These are phyloP conservation scores for Liolophura sinensis DNA, from an alignment of 1,140 invertebrate species.

Conservation along the genomic window DNA sequence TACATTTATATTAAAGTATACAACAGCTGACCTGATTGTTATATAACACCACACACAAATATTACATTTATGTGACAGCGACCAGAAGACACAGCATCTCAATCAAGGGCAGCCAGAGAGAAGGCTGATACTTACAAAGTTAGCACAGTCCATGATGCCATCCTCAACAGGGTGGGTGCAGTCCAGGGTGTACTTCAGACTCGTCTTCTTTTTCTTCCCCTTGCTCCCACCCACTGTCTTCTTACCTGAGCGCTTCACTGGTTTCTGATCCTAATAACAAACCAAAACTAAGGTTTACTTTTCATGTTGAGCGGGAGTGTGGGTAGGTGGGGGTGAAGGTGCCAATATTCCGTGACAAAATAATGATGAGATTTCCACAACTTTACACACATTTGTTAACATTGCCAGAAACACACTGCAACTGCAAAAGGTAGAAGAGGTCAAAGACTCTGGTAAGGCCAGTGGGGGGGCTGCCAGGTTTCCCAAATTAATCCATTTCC, in stretches of 20 bases:
- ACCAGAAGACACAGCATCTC: no score
- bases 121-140: conserved; percentile 79
- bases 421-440: no score
- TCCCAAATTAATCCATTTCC: no score
- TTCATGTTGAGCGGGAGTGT: background rate
- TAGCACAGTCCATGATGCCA: conserved; percentile 94
- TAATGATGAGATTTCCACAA: background rate
- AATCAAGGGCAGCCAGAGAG: no score
- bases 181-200: conserved; percentile 91
- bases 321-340: background rate
- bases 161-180: conserved; percentile 99
- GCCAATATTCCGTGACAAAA: background rate
- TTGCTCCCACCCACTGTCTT: conserved; percentile 63
- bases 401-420: no score
- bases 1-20: no score
- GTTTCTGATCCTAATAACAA: conserved; percentile 6
- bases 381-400: no score
- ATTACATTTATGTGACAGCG: no score
- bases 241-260: conserved; percentile 27
- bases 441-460: no score
- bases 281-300: no score
- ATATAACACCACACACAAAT: no score
- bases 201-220: conserved; percentile 88
- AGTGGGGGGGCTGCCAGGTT: background rate
- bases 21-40: no score